These are phyloP conservation scores for Ceratina calcarata DNA, from an alignment of 1,140 invertebrate genomes.

Conservation along the genomic window DNA sequence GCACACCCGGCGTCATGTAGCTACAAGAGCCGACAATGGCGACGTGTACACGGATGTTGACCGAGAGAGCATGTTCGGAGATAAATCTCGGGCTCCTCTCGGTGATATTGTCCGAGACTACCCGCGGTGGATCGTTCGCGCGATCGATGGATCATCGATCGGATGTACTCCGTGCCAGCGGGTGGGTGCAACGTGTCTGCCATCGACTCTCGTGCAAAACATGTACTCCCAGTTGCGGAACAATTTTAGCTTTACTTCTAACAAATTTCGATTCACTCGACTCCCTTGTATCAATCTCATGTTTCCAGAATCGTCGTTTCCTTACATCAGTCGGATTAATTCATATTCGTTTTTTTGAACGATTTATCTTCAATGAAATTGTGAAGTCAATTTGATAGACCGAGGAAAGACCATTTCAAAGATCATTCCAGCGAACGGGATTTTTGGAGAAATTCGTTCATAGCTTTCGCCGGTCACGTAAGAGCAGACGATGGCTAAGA, in stretches of 20 bases:
- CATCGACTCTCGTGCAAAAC: slow-evolving; percentile 26
- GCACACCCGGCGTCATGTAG: slow-evolving; percentile 5
- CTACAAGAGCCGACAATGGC: slow-evolving; percentile 48
- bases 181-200: slow-evolving; percentile 49
- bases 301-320: too few species aligned
- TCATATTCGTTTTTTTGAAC: too few species aligned
- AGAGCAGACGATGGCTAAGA: not conserved
- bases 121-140: slow-evolving; percentile 63
- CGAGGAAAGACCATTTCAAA: too few species aligned
- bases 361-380: too few species aligned
- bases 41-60: slow-evolving; percentile 51
- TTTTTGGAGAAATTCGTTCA: slow-evolving; percentile 8
- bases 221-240: not conserved
- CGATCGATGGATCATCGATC: slow-evolving; percentile 67
- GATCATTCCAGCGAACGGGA: too few species aligned
- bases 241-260: too few species aligned
- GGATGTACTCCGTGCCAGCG: slow-evolving; percentile 43
- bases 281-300: too few species aligned
- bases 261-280: too few species aligned
- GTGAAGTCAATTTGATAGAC: not conserved
- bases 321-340: too few species aligned
- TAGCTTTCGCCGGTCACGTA: slow-evolving; percentile 26
- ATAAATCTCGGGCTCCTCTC: slow-evolving; percentile 48
- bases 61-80: slow-evolving; percentile 50
- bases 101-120: slow-evolving; percentile 53